Conservation (phyloP, 2,113 vertebrate genomes). For the Varanus komodoensis region DNA sequence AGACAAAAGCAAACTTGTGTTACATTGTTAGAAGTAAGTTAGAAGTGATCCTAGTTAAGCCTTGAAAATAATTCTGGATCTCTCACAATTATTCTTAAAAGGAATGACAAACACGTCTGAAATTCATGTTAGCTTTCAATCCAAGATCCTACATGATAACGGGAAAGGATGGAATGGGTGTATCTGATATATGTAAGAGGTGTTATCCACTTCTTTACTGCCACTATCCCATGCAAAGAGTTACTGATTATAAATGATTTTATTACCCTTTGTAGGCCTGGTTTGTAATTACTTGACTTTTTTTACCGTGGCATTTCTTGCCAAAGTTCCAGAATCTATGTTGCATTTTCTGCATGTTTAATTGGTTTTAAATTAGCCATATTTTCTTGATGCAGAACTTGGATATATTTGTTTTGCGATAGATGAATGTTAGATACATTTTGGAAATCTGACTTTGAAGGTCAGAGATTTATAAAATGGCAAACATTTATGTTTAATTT, state of each 20-base stretch:
- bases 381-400: not conserved
- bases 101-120: constrained; percentile 37
- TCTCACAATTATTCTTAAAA: constrained; percentile 33
- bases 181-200: not conserved
- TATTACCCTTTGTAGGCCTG: not conserved
- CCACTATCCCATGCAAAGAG: not conserved
- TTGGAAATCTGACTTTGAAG: not conserved
- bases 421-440: not conserved
- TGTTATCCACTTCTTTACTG: not conserved
- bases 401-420: not conserved
- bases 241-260: not conserved
- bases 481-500: not conserved
- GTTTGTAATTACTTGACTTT: not conserved
- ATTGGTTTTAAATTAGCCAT: not conserved
- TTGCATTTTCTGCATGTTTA: not conserved
- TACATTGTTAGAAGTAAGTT: constrained; percentile 3
- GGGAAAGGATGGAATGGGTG: not conserved
- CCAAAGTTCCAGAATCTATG: not conserved
- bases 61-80: constrained; percentile 1
- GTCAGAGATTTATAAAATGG: not conserved
- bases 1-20: constrained; percentile 16
- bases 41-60: not conserved
- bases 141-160: not conserved
- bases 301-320: not conserved
- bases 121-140: not conserved